A percentile compares a stretch with the other conserved stretches of the same genome.
These are phyloP conservation scores for Oikopleura albicans DNA, from an alignment of 23 tunicate species.

Conservation along the genomic window DNA sequence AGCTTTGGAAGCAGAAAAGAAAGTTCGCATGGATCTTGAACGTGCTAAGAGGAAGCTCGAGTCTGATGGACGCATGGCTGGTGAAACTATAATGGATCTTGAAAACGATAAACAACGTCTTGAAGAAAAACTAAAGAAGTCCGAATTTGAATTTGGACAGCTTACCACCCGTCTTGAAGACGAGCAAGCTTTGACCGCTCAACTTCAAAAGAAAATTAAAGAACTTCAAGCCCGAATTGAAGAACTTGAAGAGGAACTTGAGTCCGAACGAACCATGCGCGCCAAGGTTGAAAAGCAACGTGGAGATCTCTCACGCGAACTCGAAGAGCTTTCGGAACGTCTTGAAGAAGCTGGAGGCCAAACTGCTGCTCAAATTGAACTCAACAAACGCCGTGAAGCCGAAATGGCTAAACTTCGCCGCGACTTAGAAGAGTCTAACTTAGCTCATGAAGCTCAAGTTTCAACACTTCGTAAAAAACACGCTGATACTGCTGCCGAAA, in stretches of 20 bases:
- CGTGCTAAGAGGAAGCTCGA: slow-evolving; percentile 71
- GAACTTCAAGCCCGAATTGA: slow-evolving; percentile 59
- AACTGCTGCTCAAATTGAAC: no score
- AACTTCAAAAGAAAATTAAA: slow-evolving; percentile 82
- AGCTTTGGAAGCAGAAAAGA: slow-evolving; percentile 81
- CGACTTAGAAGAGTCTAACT: no score
- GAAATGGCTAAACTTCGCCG: no score
- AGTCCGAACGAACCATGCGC: slow-evolving; percentile 26
- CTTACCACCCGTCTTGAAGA: slow-evolving; percentile 29
- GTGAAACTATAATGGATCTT: slow-evolving; percentile 92
- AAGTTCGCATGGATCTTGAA: slow-evolving; percentile 74
- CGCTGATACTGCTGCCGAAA: slow-evolving; percentile 25
- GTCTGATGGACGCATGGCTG: slow-evolving; percentile 53
- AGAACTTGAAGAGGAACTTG: slow-evolving; percentile 35
- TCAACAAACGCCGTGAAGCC: no score
- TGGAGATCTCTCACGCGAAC: slow-evolving; percentile 24
- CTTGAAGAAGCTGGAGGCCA: slow-evolving; percentile 25
- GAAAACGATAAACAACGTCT: slow-evolving; percentile 66
- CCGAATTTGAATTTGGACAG: slow-evolving; percentile 43
- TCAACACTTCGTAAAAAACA: slow-evolving; percentile 26
- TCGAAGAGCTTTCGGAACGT: slow-evolving; percentile 24
- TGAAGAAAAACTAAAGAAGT: slow-evolving; percentile 81
- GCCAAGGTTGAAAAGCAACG: slow-evolving; percentile 25
- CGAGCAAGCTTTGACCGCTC: slow-evolving; percentile 67
- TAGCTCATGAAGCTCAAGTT: no score